Evolutionary conservation across 2,797 vertebrate genomes (phyloP).

Genomic region (Novumbra hubbsi): DNA sequence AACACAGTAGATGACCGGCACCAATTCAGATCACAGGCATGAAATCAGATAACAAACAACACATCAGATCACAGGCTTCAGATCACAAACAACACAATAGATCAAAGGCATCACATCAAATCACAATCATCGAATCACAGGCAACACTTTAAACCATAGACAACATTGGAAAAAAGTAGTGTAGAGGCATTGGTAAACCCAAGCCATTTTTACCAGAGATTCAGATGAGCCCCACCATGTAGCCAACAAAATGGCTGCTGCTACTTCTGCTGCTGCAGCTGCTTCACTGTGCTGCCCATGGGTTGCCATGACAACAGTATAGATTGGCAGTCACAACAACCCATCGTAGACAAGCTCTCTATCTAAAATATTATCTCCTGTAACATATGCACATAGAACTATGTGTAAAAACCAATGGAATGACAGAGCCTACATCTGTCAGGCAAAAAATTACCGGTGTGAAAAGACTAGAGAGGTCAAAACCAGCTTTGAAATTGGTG

Average conservation of each 20-base stretch:
- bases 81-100: too few species aligned
- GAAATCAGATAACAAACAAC: too few species aligned
- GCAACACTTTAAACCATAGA: background rate
- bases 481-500: background rate
- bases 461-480: background rate
- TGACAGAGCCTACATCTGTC: too few species aligned
- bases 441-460: too few species aligned
- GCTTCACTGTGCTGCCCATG: background rate
- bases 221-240: background rate
- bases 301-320: constrained; percentile 3
- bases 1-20: too few species aligned
- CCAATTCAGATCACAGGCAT: too few species aligned
- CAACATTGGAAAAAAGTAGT: background rate
- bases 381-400: too few species aligned
- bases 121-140: too few species aligned
- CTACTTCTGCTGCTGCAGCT: background rate
- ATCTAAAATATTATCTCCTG: background rate
- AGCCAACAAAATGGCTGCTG: background rate
- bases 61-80: too few species aligned
- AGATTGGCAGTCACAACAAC: background rate
- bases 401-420: too few species aligned
- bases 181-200: background rate
- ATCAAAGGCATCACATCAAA: too few species aligned
- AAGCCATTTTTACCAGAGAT: background rate
- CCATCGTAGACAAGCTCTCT: background rate